Base-by-base conservation (phyloP, 2,888 invertebrate genomes). In the Pilophorus perplexus region DNA sequence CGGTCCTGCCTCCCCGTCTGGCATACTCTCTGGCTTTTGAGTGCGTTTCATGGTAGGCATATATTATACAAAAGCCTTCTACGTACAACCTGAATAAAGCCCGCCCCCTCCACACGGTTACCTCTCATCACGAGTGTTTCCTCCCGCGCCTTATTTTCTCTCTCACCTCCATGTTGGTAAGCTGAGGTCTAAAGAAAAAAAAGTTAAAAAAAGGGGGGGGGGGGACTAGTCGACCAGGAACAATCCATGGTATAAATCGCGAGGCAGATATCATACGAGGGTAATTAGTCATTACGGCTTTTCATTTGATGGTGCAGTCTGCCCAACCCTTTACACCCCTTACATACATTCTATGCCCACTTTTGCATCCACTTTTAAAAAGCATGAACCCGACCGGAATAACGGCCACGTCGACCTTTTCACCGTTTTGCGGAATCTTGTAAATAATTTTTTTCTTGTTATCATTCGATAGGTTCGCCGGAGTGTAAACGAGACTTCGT, bases 21-120 rank as follows among this genome's bases (percentile, higher is more conserved):
- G 8, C n/a, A 5, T 42, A 42, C 42, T 42, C 42, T 42, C 10
- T 52, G 28, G 20, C 38, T 50, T 64, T 37, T 50, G 64, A 64
- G 50, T 50, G 50, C 50, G 64, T 64, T 64, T 37, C 64, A 64
- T 50, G 64, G 64, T 64, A 64, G 50, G 64, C 64, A 64, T 64
- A 64, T 64, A 64, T 64, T 64, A 64, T 50, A 64, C 64, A 60
- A 64, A 64, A 50, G 50, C 50, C 37, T 37, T 12, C 23, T 44
- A 22, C 28, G 33, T 33, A 33, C 33, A 33, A 33, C 33, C 33
- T 33, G 33, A 33, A 33, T 33, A 33, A 33, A 33, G 33, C 6
- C 6, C 33, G 6, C 33, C 6, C 33, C 33, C 6, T 12, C 33
- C 48, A n/a, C 28, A n/a, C 52, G 14, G 8, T n/a, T 33, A 25